Base-by-base conservation (phyloP, 1,140 invertebrate species). In the Hyles euphorbiae region DNA sequence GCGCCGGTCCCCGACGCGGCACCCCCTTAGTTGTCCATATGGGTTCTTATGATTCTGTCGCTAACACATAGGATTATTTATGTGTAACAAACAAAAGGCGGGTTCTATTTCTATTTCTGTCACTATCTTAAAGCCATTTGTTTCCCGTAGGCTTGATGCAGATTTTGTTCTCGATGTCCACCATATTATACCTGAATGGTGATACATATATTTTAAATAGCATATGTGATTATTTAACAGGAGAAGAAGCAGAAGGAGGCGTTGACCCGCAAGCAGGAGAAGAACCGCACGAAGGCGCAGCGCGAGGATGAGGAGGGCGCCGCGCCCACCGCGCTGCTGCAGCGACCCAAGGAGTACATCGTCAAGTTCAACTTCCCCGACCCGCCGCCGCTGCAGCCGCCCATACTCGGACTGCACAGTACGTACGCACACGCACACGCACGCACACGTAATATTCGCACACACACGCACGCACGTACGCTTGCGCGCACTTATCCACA, bases 341-440 rank as follows among this genome's bases (percentile, higher is more conserved):
- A 95, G 61, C 94, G 93, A 76, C 97, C 97, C 5, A 95, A 94
- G 81, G 98, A 99, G 59, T 99, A 99, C 83, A 92, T 97, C 65
- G 98, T 99, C 43, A 99, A 99, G 90, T 99, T 99, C 90, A 94
- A 93, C 54, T 99, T 99, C 89, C 98, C 98, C 2, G 96, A 98
- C 84, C 97, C 98, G 40, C 94, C 97, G 40, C 96, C 96, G 6
- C 89, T 99, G 12, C 97, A 98, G 83, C 98, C 98, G 5, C 98
- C 98, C 7, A 98, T 99, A 83, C 90, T 99, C 47, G 98, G 98
- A 50, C 82, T 98, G 32, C 95, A 98, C 78, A 93, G 95, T 96
- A 89, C 87, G 91, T 91, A 58, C 32, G 22, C 2, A 22, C 22
- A 22, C 22, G 22, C 22, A 22, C 22, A 22, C 22, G 22, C 22